Conservation (phyloP, 2,113 vertebrate species). For the Tretioscincus oriximinensis region DNA sequence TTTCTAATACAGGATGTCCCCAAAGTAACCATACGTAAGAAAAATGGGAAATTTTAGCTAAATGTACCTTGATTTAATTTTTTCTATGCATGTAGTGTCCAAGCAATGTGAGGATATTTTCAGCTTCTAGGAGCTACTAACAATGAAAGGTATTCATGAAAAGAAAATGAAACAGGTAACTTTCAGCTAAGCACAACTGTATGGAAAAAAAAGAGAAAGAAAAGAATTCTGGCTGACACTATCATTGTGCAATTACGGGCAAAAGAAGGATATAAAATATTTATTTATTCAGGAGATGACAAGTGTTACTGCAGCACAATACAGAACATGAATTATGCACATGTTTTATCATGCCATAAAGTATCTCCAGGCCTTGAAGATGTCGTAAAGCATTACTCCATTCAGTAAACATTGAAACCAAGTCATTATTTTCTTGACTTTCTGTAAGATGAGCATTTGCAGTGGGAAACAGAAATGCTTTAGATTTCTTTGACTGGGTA, state of each 20-base stretch:
- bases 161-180: not conserved
- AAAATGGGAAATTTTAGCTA: too few relatives aligned
- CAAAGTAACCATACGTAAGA: too few relatives aligned
- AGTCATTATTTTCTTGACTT: slow-evolving; percentile 30
- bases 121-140: not conserved
- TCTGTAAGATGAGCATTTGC: slow-evolving; percentile 16
- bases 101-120: not conserved
- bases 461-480: slow-evolving; percentile 36
- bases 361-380: slow-evolving; percentile 37
- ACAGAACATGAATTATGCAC: slow-evolving; percentile 33
- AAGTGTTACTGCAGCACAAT: slow-evolving; percentile 3
- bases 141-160: not conserved
- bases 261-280: slow-evolving; percentile 40
- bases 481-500: slow-evolving; percentile 42
- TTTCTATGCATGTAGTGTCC: too few relatives aligned
- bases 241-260: slow-evolving; percentile 23
- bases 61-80: too few relatives aligned
- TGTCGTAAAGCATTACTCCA: slow-evolving; percentile 37
- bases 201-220: not conserved
- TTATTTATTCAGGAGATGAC: slow-evolving; percentile 40
- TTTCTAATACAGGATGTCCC: too few relatives aligned
- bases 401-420: slow-evolving; percentile 43
- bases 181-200: not conserved
- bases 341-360: slow-evolving; percentile 25
- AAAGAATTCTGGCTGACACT: not conserved